phyloP scores from a whole-genome alignment of 1,140 invertebrate genomes.

The Agrypnia vestita region DNA sequence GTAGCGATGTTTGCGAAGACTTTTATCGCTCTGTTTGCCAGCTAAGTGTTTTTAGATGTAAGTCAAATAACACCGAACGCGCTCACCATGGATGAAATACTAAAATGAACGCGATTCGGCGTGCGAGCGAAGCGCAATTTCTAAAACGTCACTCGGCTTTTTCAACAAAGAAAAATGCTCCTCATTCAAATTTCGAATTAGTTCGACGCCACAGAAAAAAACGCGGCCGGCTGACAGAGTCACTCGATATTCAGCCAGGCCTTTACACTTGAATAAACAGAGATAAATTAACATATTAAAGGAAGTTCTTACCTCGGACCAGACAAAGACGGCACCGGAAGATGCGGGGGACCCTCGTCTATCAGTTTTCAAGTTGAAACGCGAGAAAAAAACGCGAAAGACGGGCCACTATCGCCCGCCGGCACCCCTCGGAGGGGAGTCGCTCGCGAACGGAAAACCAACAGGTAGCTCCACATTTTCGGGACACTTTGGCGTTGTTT shows the following conservation, averaged over 20 bases:
- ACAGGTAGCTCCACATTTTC: conserved; percentile 1
- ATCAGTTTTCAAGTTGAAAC: neutral
- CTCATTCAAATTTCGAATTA: neutral
- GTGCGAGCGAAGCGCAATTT: no score
- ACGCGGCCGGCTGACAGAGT: neutral
- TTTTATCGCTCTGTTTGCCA: no score
- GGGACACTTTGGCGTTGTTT: neutral
- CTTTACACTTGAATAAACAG: neutral
- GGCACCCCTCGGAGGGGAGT: neutral
- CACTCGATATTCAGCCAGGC: neutral
- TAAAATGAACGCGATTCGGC: no score
- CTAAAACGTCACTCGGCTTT: neutral
- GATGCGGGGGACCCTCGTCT: neutral
- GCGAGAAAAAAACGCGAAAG: neutral
- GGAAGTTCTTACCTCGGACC: conserved; percentile 11
- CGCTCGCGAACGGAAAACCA: neutral
- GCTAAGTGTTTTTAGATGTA: no score
- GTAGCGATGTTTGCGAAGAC: no score
- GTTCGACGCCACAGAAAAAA: neutral
- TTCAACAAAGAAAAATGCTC: neutral
- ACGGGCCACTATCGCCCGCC: neutral
- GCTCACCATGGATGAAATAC: no score
- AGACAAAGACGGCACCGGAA: conserved; percentile 23
- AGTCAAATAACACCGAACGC: no score
- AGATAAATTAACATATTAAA: conserved; percentile 17